phyloP scores from a whole-genome alignment of 35 echinoderm and acorn worm species.

The Heliocidaris erythrogramma region DNA sequence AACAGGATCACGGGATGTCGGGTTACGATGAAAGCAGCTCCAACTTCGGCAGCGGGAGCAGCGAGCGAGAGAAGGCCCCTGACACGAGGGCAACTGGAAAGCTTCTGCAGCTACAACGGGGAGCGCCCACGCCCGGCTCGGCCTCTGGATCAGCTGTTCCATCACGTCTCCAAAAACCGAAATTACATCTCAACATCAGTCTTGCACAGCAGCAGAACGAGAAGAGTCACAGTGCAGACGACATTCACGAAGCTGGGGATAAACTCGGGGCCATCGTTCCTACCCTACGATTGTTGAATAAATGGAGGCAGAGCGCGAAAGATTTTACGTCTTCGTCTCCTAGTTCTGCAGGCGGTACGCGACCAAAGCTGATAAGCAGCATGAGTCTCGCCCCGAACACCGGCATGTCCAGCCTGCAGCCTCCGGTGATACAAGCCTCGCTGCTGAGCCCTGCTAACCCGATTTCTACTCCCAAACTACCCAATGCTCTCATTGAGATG shows the following conservation, averaged over 20 bases:
- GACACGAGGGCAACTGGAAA: not conserved
- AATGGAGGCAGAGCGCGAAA: constrained; percentile 28
- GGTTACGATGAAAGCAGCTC: constrained; percentile 1
- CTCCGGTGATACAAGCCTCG: too few species aligned
- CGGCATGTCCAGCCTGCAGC: not conserved
- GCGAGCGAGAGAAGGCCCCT: constrained; percentile 30
- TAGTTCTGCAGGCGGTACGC: not conserved
- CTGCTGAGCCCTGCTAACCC: not conserved
- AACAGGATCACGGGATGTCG: constrained; percentile 6
- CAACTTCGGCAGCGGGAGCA: not conserved
- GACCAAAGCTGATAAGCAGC: not conserved
- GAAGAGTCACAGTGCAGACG: constrained; percentile 31
- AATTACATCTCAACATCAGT: constrained; percentile 42
- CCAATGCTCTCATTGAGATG: constrained; percentile 84
- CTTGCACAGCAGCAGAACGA: constrained; percentile 11
- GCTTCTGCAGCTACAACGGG: not conserved
- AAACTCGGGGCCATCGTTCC: constrained; percentile 18
- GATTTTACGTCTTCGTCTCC: not conserved
- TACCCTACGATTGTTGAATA: constrained; percentile 5
- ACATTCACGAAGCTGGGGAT: constrained; percentile 6
- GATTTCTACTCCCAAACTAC: constrained; percentile 67
- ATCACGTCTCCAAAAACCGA: not conserved
- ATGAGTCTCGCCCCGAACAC: not conserved
- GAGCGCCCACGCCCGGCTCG: not conserved
- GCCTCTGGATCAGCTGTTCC: not conserved